These are phyloP conservation scores for Chaetoderma sp. DNA, from an alignment of 2,888 invertebrate genomes.

Conservation along the genomic window DNA sequence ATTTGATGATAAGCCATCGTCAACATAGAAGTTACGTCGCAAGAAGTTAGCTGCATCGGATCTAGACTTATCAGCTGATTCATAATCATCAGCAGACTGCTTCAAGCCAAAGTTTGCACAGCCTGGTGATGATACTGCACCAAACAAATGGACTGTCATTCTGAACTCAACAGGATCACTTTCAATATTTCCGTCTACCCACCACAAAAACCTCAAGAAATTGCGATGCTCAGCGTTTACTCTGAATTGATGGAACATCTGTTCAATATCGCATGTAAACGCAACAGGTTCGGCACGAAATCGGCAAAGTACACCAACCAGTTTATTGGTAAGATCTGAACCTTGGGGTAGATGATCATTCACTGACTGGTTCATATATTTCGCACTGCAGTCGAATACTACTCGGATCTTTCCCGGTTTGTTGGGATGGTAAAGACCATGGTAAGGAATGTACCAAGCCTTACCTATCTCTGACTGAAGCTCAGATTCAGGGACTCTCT, in stretches of 20 bases:
- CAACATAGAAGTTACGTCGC: conserved; percentile 38
- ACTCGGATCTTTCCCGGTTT: conserved; percentile 24
- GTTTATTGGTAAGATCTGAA: conserved; percentile 32
- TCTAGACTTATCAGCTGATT: conserved; percentile 20
- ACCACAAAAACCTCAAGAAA: conserved; percentile 27
- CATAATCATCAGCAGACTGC: conserved; percentile 15
- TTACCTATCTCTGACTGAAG: conserved; percentile 7
- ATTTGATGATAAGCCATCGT: conserved; percentile 36
- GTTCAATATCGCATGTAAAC: conserved; percentile 35
- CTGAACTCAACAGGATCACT: conserved; percentile 21
- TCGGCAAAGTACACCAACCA: conserved; percentile 33
- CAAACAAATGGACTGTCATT: conserved; percentile 37
- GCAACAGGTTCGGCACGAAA: conserved; percentile 30
- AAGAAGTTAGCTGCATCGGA: conserved; percentile 29
- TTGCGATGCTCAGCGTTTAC: conserved; percentile 19
- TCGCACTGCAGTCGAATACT: conserved; percentile 39
- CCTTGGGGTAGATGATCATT: conserved; percentile 32
- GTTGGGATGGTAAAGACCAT: conserved; percentile 7
- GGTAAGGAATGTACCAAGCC: conserved; percentile 19
- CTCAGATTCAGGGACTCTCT: not conserved
- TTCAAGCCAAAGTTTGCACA: conserved; percentile 34
- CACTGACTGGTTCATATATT: conserved; percentile 9
- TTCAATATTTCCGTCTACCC: no score
- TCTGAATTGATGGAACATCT: conserved; percentile 28
- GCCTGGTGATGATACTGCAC: conserved; percentile 34